Evolutionary conservation across 2,113 vertebrate genomes (phyloP).

Genomic region (Campylorhamphus procurvoides): DNA sequence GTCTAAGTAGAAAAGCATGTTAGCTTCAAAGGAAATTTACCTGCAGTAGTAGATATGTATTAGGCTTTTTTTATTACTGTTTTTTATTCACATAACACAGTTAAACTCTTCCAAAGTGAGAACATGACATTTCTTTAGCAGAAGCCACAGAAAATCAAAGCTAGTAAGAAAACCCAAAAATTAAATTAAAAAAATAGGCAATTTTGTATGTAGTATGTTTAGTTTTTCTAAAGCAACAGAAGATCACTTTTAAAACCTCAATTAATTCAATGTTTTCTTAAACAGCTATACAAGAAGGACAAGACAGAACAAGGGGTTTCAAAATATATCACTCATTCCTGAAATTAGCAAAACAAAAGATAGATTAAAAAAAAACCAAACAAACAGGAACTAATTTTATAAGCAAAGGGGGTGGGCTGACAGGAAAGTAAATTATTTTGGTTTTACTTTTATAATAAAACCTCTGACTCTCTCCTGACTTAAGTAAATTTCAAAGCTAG

Average conservation of each 20-base stretch:
- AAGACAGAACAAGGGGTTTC: neutral
- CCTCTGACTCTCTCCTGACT: neutral
- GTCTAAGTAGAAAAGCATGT: neutral
- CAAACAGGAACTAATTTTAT: neutral
- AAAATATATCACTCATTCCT: neutral
- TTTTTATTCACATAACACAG: neutral
- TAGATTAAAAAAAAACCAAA: neutral
- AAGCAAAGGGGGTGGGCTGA: neutral
- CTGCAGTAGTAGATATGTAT: neutral
- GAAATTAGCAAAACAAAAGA: neutral
- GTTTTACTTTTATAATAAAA: neutral
- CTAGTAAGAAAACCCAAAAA: neutral
- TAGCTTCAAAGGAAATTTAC: slow-evolving; percentile 10
- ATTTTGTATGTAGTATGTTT: neutral
- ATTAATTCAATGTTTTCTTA: neutral
- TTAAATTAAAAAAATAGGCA: too few species aligned
- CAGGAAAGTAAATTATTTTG: neutral
- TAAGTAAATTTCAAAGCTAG: neutral
- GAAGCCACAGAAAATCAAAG: neutral
- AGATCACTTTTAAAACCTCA: neutral
- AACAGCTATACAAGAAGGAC: neutral
- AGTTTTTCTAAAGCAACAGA: neutral
- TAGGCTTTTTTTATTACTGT: neutral
- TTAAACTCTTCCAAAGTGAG: neutral
- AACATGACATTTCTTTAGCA: neutral